Base-by-base conservation (phyloP, 2,888 invertebrate genomes). In the Cerastoderma edule region DNA sequence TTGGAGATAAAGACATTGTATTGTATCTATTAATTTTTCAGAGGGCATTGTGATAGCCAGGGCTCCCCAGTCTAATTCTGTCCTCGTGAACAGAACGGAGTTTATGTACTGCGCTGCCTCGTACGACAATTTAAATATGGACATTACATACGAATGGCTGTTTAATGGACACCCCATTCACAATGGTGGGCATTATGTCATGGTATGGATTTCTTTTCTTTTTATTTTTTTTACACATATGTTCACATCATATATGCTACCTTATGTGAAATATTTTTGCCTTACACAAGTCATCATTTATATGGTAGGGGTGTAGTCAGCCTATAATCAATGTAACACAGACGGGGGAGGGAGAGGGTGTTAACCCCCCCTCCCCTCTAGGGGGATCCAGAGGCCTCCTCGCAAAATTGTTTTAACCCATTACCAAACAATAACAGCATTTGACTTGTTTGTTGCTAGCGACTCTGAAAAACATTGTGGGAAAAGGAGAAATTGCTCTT, bases 121-220 rank as follows among this genome's bases (percentile, higher is more conserved):
- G 72, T 95, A 96, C 24, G 97, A 97, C 91, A 95, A 96, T 73
- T 10, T 44, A 10, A 48, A 56, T 3, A 93, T 98, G 60, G 99
- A 99, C 90, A 95, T 97, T 44, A 97, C 98, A 1, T 98, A 97
- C 87, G 95, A 96, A 78, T 99, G 98, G 99, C 96, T 95, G 81
- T 96, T 97, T 87, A 94, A 95, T 46, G 94, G 95, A 73, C 94
- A 95, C 85, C 91, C 94, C 13, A 75, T 91, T 28, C 76, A 81
- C 48, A 32, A 70, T 30, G 72, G 85, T 44, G 80, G 83, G 5
- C 84, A 88, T 73, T 87, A 75, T 46, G 79, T 74, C 67, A 73
- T 83, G 88, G 90, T 89, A 72, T n/a, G 24, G 16, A n/a, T 57
- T 13, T 57, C 6, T 27, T 57, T 28, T 13, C 8, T 24, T 16